Evolutionary conservation across 1,140 invertebrate genomes (phyloP), one percentile per base, ranked within the genome.

Genomic region (Conus betulinus): DNA sequence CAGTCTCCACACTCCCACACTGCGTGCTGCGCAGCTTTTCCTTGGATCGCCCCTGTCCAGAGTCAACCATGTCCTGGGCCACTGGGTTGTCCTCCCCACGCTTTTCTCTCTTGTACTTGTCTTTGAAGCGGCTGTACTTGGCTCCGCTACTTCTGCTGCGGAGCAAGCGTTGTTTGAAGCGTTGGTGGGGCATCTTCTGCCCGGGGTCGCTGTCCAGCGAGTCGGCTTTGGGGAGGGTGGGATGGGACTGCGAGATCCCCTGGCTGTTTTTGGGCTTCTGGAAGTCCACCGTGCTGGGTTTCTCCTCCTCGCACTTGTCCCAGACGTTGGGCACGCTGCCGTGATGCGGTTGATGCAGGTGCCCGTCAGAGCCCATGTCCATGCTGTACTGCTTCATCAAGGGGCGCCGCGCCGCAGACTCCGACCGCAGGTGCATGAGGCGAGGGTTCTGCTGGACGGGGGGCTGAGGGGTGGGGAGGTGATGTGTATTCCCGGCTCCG

Each of bases 1-100:
- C 92, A 74, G 90, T 91, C 55, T 92, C 92, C 27, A 88, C 91
- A 89, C 92, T 92, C 25, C 92, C 89, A 52, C 90, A 88, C 51
- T 90, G 88, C 27, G 87, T 83, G 67, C 84, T 87, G 71, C 82
- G 83, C 20, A 89, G 63, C 78, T 84, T 90, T 63, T 92, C 89
- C 60, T 89, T 90, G 74, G 90, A 89, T 13, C 71, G 67, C 23
- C 81, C 52, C 51, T 82, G 79, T 67, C 79, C 87, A 53, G 78
- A 60, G 67, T 90, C 88, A 20, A 89, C 88, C 83, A 84, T 90
- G 60, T 55, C 76, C 79, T 76, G 89, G 5, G 87, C 67, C 27
- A 25, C 25, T 11, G 55, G 81, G 23, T 90, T 90, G 60, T 90
- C 88, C 51, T 90, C 81, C n/a, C 71, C 81, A 85, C 76, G 52